phyloP scores from a whole-genome alignment of 2,113 vertebrate species.

The Emydocephalus ijimae region DNA sequence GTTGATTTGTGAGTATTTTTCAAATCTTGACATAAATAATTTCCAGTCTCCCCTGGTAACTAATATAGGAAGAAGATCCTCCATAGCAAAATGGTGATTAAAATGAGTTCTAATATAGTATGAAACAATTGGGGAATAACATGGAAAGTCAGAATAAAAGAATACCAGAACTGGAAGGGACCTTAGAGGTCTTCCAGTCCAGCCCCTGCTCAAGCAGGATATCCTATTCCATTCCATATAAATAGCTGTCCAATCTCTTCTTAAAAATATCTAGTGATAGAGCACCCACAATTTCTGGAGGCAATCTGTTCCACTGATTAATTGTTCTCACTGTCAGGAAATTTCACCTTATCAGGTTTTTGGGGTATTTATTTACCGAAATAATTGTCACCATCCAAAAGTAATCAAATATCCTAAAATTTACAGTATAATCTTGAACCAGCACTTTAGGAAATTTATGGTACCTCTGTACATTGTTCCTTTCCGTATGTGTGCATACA shows the following conservation, averaged over 20 bases:
- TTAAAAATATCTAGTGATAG: background rate
- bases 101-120: background rate
- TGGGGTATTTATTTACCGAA: background rate
- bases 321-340: background rate
- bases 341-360: background rate
- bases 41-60: background rate
- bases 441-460: background rate
- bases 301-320: background rate
- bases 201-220: background rate
- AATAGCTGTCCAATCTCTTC: background rate
- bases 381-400: background rate
- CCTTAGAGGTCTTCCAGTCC: background rate
- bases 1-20: background rate
- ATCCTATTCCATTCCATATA: background rate
- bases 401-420: background rate
- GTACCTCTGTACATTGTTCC: background rate
- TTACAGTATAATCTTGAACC: background rate
- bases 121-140: background rate
- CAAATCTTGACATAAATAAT: background rate
- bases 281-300: background rate
- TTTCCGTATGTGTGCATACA: background rate
- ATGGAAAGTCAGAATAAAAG: background rate
- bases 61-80: background rate
- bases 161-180: background rate
- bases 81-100: background rate